Evolutionary conservation across 1,140 invertebrate genomes (phyloP).

Genomic region (Globodera rostochiensis): DNA sequence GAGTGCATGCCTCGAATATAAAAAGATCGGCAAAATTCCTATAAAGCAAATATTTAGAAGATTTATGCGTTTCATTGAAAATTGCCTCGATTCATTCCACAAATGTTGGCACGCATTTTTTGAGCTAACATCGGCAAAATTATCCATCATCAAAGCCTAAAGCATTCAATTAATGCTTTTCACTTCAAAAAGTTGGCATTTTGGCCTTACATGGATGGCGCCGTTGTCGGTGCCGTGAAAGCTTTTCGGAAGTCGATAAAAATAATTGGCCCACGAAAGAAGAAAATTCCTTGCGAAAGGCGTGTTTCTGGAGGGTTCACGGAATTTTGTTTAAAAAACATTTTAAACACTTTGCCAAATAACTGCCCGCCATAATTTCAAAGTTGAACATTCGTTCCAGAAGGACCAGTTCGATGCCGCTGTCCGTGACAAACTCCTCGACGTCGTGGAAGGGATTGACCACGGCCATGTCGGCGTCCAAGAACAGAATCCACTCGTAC

Average conservation of each 20-base stretch:
- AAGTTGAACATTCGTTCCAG: slow-evolving; percentile 33
- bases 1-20: slow-evolving; percentile 36
- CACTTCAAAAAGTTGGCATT: neutral
- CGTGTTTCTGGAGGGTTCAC: slow-evolving; percentile 34
- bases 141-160: slow-evolving; percentile 13
- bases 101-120: slow-evolving; percentile 23
- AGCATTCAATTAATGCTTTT: neutral
- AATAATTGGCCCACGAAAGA: slow-evolving; percentile 39
- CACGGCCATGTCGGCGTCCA: slow-evolving; percentile 54
- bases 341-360: slow-evolving; percentile 35
- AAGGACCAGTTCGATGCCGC: too few relatives aligned
- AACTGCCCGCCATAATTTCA: slow-evolving; percentile 49
- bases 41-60: slow-evolving; percentile 12
- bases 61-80: neutral
- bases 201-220: slow-evolving; percentile 38
- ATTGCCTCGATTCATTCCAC: neutral
- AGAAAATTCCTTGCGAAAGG: slow-evolving; percentile 32
- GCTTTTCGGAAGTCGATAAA: slow-evolving; percentile 30
- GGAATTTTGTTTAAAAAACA: neutral
- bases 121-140: neutral
- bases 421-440: neutral
- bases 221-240: slow-evolving; percentile 52
- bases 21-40: slow-evolving; percentile 33
- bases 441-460: slow-evolving; percentile 52
- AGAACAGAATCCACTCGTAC: slow-evolving; percentile 48